Evolutionary conservation across 2,113 vertebrate genomes (phyloP).

Genomic region (Dipodomys ordii): DNA sequence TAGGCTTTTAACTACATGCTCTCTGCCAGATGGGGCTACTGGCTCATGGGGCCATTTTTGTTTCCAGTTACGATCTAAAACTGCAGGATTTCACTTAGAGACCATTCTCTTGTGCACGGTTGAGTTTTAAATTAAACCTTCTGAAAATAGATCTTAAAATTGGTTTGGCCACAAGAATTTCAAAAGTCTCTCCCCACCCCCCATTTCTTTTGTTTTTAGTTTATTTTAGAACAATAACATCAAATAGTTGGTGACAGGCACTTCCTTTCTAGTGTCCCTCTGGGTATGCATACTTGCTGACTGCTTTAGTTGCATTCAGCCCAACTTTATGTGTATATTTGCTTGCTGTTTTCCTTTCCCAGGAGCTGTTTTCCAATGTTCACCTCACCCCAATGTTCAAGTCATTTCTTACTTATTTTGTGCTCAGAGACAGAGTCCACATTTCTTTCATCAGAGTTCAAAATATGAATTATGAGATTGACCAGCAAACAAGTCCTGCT

Average conservation of each 20-base stretch:
- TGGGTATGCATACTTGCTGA: not conserved
- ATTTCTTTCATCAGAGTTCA: not conserved
- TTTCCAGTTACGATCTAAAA: conserved; percentile 34
- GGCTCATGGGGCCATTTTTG: not conserved
- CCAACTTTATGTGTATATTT: not conserved
- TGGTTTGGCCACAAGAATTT: not conserved
- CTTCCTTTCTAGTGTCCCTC: not conserved
- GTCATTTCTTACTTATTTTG: not conserved
- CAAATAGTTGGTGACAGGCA: not conserved
- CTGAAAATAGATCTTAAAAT: conserved; percentile 34
- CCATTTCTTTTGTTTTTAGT: not conserved
- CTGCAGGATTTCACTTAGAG: not conserved
- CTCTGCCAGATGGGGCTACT: not conserved
- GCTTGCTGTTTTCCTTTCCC: not conserved
- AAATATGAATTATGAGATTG: not conserved
- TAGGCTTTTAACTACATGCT: not conserved
- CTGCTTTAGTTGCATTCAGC: not conserved
- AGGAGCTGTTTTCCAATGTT: not conserved
- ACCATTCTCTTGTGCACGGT: not conserved
- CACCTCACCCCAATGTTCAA: not conserved
- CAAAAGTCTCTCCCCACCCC: not conserved
- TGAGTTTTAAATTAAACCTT: conserved; percentile 19
- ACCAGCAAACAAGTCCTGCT: not conserved
- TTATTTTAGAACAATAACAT: not conserved
- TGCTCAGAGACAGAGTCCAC: not conserved